phyloP scores from a whole-genome alignment of 2,888 invertebrate species.

The Bursaphelenchus okinawaensis region DNA sequence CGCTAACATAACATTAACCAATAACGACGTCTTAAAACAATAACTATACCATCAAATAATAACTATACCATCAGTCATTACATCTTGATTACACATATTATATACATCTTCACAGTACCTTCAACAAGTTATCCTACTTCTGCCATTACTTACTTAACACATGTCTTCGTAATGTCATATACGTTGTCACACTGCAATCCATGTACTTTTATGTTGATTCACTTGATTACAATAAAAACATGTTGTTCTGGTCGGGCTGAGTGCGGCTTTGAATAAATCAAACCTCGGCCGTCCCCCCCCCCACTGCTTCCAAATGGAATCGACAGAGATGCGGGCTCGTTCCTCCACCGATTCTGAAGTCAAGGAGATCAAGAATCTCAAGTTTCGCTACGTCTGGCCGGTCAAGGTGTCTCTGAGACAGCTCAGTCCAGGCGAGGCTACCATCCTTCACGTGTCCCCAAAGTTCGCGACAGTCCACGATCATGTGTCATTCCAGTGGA shows the following conservation, averaged over 20 bases:
- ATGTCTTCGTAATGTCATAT: no score
- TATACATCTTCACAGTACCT: no score
- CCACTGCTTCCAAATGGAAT: not conserved
- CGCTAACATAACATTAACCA: no score
- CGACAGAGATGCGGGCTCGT: not conserved
- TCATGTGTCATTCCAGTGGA: slow-evolving; percentile 56
- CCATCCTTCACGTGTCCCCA: slow-evolving; percentile 51
- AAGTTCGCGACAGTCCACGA: slow-evolving; percentile 55
- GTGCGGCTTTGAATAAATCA: not conserved
- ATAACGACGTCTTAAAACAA: no score
- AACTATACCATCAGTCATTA: no score
- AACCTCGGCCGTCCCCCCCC: no score
- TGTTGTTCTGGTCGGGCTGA: not conserved
- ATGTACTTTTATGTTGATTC: no score
- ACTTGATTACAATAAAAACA: not conserved
- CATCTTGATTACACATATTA: no score
- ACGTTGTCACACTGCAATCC: no score
- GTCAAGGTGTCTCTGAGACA: slow-evolving; percentile 29
- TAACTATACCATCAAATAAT: no score
- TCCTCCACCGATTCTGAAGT: not conserved
- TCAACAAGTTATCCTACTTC: no score
- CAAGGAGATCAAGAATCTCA: slow-evolving; percentile 4
- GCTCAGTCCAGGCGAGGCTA: slow-evolving; percentile 4
- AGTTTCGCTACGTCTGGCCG: slow-evolving; percentile 35
- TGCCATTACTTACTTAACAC: no score